phyloP scores from a whole-genome alignment of 2,888 invertebrate genomes.

The Cantharis rustica region DNA sequence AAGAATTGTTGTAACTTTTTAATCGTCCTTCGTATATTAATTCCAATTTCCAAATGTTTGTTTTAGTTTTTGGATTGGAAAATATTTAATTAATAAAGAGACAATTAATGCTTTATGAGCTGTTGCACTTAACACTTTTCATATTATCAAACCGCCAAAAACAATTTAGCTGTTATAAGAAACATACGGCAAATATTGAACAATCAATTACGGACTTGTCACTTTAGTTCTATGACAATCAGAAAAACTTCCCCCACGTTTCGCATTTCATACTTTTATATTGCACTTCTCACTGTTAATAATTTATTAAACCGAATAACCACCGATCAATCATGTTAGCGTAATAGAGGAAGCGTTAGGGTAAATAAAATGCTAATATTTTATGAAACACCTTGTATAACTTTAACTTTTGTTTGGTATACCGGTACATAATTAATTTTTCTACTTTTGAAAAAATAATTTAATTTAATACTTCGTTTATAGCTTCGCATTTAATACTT shows the following conservation, averaged over 20 bases:
- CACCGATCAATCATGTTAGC: neutral
- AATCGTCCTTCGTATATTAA: neutral
- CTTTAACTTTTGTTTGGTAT: neutral
- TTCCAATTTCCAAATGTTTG: neutral
- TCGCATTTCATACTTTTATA: neutral
- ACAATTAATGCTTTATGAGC: neutral
- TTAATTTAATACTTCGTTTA: too few species aligned
- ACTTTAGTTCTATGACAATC: constrained; percentile 1
- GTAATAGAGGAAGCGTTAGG: neutral
- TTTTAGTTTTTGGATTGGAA: neutral
- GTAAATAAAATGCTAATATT: neutral
- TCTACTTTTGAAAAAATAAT: too few species aligned
- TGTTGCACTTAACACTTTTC: neutral
- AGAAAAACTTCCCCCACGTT: constrained; percentile 1
- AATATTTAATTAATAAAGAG: neutral
- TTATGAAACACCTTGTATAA: neutral
- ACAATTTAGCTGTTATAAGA: neutral
- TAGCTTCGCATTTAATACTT: too few species aligned
- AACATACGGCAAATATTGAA: constrained; percentile 3
- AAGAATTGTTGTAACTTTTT: neutral
- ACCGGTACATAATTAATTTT: too few species aligned
- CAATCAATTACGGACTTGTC: neutral
- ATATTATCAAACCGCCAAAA: neutral
- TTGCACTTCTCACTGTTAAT: neutral
- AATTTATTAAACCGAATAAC: neutral